Base-by-base conservation (phyloP, 2,888 invertebrate species). In the Apamea epomidion region DNA sequence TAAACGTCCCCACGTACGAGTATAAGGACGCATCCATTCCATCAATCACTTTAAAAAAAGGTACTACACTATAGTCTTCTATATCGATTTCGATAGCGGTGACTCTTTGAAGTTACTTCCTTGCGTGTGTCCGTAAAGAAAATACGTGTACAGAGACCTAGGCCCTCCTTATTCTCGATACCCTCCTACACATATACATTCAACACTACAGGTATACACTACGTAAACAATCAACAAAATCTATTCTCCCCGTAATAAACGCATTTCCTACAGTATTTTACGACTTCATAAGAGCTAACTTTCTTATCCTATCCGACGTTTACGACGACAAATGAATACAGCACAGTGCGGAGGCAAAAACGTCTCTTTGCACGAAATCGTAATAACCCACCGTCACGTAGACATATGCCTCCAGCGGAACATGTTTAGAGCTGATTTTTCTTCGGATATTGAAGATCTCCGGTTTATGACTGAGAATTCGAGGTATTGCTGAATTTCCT, bases 361-460 rank as follows among this genome's bases (percentile, higher is more conserved):
- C 75, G 78, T 84, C 82, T 86, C 78, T 84, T 80, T 84, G 84
- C 88, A 88, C 85, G 85, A 85, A 74, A 79, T 78, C 76, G 85
- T 85, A 84, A 85, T 87, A 89, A 87, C 69, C 84, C 80, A 80
- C 51, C 54, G 83, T 77, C 89, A 90, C 89, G 90, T 90, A 90
- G 74, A 72, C 74, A 77, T 85, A 82, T 85, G 84, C 82, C 76
- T 76, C 75, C 74, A 78, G 78, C 80, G 78, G 76, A 85, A 88
- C 75, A 87, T 87, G 83, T 83, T 83, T 79, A 79, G 75, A 84
- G 79, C 79, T 82, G 90, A 79, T 87, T 90, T 88, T 89, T 87
- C 81, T 84, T 84, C 81, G 85, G 85, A 85, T 89, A 88, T 89
- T 81, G 78, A 78, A 87, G 81, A 88, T 87, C 78, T 87, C 87